A percentile compares a stretch with the other conserved stretches of the same genome.
Conservation (phyloP, 2,888 invertebrate species). For the Meloe dianella region DNA sequence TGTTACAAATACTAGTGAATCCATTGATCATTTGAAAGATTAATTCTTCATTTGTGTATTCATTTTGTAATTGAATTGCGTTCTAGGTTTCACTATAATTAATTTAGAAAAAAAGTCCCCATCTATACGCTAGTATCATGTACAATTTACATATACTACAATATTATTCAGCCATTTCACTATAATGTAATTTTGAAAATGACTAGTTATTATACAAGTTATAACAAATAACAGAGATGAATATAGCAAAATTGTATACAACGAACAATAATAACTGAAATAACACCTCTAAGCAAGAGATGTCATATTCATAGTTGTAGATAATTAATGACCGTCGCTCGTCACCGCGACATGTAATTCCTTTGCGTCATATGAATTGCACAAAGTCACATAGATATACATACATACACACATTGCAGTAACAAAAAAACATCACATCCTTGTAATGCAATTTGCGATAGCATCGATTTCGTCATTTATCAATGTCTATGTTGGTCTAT, state of each 20-base stretch:
- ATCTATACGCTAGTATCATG: not conserved
- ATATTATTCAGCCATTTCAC: not conserved
- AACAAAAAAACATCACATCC: conserved; percentile 32
- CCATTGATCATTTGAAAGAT: not conserved
- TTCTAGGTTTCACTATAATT: not conserved
- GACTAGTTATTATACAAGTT: conserved; percentile 4
- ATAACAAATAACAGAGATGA: not conserved
- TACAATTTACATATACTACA: not conserved
- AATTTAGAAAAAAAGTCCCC: not conserved
- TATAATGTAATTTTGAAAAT: not conserved
- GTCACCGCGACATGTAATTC: not conserved
- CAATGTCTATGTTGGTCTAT: conserved; percentile 38
- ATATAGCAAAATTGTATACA: not conserved
- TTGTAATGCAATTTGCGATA: conserved; percentile 36
- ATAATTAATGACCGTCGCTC: not conserved
- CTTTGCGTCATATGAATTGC: not conserved
- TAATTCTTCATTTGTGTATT: not conserved
- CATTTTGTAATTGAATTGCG: not conserved
- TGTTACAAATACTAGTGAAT: not conserved
- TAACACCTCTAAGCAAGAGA: conserved; percentile 2
- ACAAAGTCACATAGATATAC: not conserved
- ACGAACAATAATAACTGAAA: not conserved
- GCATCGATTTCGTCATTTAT: conserved; percentile 39
- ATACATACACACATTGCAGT: not conserved
- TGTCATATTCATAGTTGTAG: not conserved